These are phyloP conservation scores for Trissolcus brochymenae DNA, from an alignment of 2,888 invertebrate species.

Conservation along the genomic window DNA sequence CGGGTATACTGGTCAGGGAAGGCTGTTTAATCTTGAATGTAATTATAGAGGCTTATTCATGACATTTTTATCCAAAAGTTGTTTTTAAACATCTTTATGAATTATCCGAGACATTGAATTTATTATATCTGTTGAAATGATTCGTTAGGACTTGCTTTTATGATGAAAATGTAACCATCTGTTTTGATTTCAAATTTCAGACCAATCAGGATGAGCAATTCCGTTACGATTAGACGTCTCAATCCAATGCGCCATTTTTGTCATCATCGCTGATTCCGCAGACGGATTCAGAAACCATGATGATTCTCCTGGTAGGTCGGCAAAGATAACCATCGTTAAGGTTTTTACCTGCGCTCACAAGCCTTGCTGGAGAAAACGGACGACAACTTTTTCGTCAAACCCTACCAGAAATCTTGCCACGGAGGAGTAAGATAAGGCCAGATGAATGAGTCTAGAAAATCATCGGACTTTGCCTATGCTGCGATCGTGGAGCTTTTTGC, in stretches of 20 bases:
- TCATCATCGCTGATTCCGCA: not conserved
- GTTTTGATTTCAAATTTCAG: too few relatives aligned
- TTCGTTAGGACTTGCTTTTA: too few relatives aligned
- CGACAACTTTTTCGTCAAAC: constrained; percentile 44
- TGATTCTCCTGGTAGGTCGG: not conserved
- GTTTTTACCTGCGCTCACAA: constrained; percentile 21
- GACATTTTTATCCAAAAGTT: too few relatives aligned
- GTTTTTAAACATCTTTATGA: too few relatives aligned
- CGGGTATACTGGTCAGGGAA: too few relatives aligned
- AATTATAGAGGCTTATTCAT: too few relatives aligned
- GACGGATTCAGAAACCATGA: not conserved
- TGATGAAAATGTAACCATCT: too few relatives aligned
- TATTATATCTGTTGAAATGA: too few relatives aligned
- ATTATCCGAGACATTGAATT: too few relatives aligned
- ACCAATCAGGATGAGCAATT: too few relatives aligned
- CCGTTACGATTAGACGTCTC: too few relatives aligned
- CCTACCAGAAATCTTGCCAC: not conserved
- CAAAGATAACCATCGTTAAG: constrained; percentile 31
- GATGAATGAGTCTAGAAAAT: constrained; percentile 41
- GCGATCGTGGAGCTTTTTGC: constrained; percentile 61
- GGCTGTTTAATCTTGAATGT: too few relatives aligned
- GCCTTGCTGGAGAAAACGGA: constrained; percentile 12
- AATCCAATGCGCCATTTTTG: constrained; percentile 2
- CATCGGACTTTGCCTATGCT: constrained; percentile 60
- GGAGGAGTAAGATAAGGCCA: constrained; percentile 24